Percentiles rank a stretch among this genome's conserved stretches.
Conservation (phyloP, 1,140 invertebrate species). For the Odontomachus brunneus region DNA sequence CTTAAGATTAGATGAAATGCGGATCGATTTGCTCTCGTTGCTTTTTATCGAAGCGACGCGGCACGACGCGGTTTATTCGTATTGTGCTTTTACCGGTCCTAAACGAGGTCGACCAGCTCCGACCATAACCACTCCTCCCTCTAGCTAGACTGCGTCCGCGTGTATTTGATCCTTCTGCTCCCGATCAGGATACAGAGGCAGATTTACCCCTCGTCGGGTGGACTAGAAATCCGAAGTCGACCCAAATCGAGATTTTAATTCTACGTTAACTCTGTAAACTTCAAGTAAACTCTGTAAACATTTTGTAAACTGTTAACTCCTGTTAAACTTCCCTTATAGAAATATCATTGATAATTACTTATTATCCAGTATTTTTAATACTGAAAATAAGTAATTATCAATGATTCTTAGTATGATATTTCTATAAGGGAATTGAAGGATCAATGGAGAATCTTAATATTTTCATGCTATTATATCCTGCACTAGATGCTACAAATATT, state of each 20-base stretch:
- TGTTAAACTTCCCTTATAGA: too few relatives aligned
- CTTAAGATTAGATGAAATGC: background rate
- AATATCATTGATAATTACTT: too few relatives aligned
- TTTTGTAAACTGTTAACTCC: too few relatives aligned
- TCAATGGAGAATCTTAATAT: background rate
- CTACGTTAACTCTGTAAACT: background rate
- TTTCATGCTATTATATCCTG: too few relatives aligned
- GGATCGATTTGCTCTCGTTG: slow-evolving; percentile 50
- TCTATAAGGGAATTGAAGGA: too few relatives aligned
- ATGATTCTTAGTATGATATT: too few relatives aligned
- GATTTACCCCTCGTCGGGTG: slow-evolving; percentile 37
- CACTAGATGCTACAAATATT: too few relatives aligned
- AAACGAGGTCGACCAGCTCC: slow-evolving; percentile 82
- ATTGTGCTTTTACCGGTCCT: slow-evolving; percentile 78
- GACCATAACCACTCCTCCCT: slow-evolving; percentile 78
- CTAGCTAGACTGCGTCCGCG: slow-evolving; percentile 64
- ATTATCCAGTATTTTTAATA: too few relatives aligned
- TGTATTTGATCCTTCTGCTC: slow-evolving; percentile 70
- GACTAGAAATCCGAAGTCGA: slow-evolving; percentile 13
- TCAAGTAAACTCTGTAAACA: background rate
- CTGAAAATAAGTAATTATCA: too few relatives aligned
- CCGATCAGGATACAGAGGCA: slow-evolving; percentile 26
- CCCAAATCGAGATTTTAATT: too few relatives aligned
- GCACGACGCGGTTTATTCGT: slow-evolving; percentile 53
- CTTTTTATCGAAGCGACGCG: slow-evolving; percentile 52